Evolutionary conservation across 2,113 vertebrate species (phyloP).

Genomic region (Danio rerio): GRCz12tu NC_133192.1:14530001-14530500

Average conservation of each 20-base stretch:
- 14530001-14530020: constrained; percentile 41
- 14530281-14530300: too few species aligned
- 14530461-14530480: too few species aligned
- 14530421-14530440: too few species aligned
- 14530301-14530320: too few species aligned
- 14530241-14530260: neutral
- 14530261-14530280: too few species aligned
- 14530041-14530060: constrained; percentile 1
- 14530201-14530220: neutral
- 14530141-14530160: neutral
- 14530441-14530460: too few species aligned
- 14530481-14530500: too few species aligned
- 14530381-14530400: too few species aligned
- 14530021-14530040: constrained; percentile 23
- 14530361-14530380: too few species aligned
- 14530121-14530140: constrained; percentile 9
- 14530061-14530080: constrained; percentile 1
- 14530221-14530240: neutral
- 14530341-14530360: too few species aligned
- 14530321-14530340: too few species aligned
- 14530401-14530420: too few species aligned
- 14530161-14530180: neutral
- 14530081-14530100: constrained; percentile 2
- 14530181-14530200: neutral
- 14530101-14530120: neutral